These are phyloP conservation scores for Proteles cristata DNA, from an alignment of 2,113 vertebrate species.

Conservation along the genomic window DNA sequence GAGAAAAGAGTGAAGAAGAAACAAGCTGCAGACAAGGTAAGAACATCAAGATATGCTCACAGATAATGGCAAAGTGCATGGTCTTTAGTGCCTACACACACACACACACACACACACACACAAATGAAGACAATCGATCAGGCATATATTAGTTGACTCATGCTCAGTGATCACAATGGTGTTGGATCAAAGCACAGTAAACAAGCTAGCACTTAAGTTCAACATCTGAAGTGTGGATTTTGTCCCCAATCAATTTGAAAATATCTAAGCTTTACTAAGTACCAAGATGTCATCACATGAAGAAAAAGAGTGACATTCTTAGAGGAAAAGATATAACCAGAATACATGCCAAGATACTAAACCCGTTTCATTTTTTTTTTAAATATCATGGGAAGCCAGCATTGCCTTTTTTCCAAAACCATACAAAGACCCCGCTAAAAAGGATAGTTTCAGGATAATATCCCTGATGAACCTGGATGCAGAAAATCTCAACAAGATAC, in stretches of 20 bases:
- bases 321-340: neutral
- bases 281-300: neutral
- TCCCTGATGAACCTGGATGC: too few species aligned
- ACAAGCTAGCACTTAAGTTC: neutral
- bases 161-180: neutral
- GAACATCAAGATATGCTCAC: neutral
- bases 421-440: too few species aligned
- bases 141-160: neutral
- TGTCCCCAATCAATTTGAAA: neutral
- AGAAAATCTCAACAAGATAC: too few species aligned
- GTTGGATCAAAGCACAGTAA: neutral
- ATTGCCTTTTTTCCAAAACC: too few species aligned
- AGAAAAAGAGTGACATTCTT: neutral
- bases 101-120: too few species aligned
- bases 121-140: neutral
- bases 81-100: neutral
- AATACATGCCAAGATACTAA: neutral
- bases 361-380: neutral
- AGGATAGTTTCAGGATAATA: too few species aligned
- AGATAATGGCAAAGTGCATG: neutral
- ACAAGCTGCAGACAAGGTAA: neutral
- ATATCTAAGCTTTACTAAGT: neutral
- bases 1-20: neutral
- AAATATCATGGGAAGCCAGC: too few species aligned
- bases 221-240: neutral